These are phyloP conservation scores for Archocentrus centrarchus DNA, from an alignment of 2,113 vertebrate genomes.

Conservation along the genomic window DNA sequence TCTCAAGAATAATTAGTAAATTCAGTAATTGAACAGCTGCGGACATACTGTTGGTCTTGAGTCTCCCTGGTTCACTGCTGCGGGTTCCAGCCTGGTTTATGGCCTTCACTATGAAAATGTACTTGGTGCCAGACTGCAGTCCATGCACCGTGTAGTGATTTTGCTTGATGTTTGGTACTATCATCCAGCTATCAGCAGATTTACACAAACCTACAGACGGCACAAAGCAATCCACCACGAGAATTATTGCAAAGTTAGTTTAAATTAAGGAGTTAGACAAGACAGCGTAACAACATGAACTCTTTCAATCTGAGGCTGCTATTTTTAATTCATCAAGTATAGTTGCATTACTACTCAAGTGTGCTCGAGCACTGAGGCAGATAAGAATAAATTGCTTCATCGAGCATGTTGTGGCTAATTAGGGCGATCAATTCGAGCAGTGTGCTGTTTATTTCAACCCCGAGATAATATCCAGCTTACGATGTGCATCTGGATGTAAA, in stretches of 20 bases:
- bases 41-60: constrained; percentile 97
- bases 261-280: constrained; percentile 12
- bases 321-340: constrained; percentile 47
- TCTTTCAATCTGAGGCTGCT: constrained; percentile 29
- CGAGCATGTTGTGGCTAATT: constrained; percentile 61
- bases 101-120: constrained; percentile 97
- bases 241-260: background rate
- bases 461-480: constrained; percentile 18
- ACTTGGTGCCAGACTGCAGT: constrained; percentile 96
- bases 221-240: constrained; percentile 11
- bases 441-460: constrained; percentile 37
- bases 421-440: constrained; percentile 57
- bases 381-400: constrained; percentile 62
- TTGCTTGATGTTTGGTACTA: constrained; percentile 98
- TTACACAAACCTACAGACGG: constrained; percentile 92
- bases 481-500: constrained; percentile 42
- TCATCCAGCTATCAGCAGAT: constrained; percentile 99
- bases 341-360: constrained; percentile 23
- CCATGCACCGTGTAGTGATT: constrained; percentile 99
- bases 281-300: background rate
- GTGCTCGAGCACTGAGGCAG: constrained; percentile 45
- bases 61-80: constrained; percentile 92
- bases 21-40: background rate
- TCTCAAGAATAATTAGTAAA: background rate
- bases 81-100: constrained; percentile 98